Evolutionary conservation across 2,888 invertebrate genomes (phyloP), one percentile per base, ranked within the genome.

Genomic region (Halocaridina rubra): DNA sequence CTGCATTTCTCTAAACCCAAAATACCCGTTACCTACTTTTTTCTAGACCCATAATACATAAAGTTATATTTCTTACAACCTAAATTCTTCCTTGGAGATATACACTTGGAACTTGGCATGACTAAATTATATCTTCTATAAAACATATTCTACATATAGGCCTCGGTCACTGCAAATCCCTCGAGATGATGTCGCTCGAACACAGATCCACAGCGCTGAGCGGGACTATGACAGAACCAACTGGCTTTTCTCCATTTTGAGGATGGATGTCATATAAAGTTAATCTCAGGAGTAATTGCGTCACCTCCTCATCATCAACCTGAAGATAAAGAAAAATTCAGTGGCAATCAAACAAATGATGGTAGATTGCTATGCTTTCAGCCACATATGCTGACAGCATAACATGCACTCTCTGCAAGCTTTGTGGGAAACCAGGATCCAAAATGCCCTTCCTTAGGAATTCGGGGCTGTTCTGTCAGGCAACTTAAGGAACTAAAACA

Each of bases 141-240:
- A n/a, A n/a, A n/a, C n/a, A n/a, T n/a, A n/a, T n/a, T n/a, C n/a
- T n/a, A n/a, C n/a, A n/a, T n/a, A n/a, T n/a, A n/a, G n/a, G n/a
- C n/a, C n/a, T n/a, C n/a, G n/a, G 39, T 85, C 77, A 86, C 74
- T 82, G 82, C 3, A 86, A 24, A 33, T 86, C 86, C 30, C 86
- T 76, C 64, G 76, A 78, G 39, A 80, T 57, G 0, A 80, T 86
- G 13, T 53, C 80, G 16, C 76, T 59, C 4, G 86, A 86, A 22
- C 79, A 80, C 30, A 86, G 76, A 39, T 86, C 82, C 0, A 86
- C 72, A 13, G 86, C 67, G 53, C 53, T 74, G 1, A 86, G 72
- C 5, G 86, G 86, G 10, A 86, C 75, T 19, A 86, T 84, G 39
- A 86, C 82, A 5, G 82, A 75, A 1, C 86, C 86, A 1, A 82